Conservation (phyloP, 1,140 invertebrate genomes). For the Bombus confusus region DNA sequence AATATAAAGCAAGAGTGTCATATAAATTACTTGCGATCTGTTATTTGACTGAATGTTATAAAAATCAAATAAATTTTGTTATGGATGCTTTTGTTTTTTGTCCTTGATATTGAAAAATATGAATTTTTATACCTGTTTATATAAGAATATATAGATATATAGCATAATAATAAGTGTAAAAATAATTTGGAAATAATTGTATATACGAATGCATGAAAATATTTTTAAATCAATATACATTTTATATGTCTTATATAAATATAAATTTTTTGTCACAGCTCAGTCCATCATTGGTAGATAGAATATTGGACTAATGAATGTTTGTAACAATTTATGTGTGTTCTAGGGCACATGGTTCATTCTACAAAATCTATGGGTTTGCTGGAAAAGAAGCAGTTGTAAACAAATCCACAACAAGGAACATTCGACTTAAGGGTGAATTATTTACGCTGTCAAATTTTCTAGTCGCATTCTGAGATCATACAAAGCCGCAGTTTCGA, state of each 20-base stretch:
- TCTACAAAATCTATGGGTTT: slow-evolving; percentile 57
- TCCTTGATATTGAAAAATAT: not conserved
- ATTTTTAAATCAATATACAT: not conserved
- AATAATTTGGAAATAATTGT: not conserved
- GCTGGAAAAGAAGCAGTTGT: slow-evolving; percentile 59
- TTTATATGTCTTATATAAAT: not conserved
- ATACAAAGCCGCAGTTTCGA: slow-evolving; percentile 22
- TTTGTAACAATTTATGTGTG: slow-evolving; percentile 1
- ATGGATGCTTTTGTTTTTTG: slow-evolving; percentile 20
- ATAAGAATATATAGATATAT: not conserved
- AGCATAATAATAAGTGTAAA: not conserved
- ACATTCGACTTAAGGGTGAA: slow-evolving; percentile 41
- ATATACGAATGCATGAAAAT: slow-evolving; percentile 16
- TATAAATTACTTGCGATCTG: slow-evolving; percentile 22
- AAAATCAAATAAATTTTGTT: slow-evolving; percentile 14
- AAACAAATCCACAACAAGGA: slow-evolving; percentile 32
- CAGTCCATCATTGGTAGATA: slow-evolving; percentile 41
- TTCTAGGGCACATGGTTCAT: slow-evolving; percentile 62
- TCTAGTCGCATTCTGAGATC: slow-evolving; percentile 68
- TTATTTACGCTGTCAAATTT: slow-evolving; percentile 56
- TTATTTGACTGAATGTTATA: slow-evolving; percentile 22
- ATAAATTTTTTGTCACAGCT: slow-evolving; percentile 29
- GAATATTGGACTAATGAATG: not conserved
- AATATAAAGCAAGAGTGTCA: slow-evolving; percentile 12
- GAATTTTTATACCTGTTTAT: slow-evolving; percentile 10